phyloP scores from a whole-genome alignment of 2,888 invertebrate species.

The Lymantria monacha region DNA sequence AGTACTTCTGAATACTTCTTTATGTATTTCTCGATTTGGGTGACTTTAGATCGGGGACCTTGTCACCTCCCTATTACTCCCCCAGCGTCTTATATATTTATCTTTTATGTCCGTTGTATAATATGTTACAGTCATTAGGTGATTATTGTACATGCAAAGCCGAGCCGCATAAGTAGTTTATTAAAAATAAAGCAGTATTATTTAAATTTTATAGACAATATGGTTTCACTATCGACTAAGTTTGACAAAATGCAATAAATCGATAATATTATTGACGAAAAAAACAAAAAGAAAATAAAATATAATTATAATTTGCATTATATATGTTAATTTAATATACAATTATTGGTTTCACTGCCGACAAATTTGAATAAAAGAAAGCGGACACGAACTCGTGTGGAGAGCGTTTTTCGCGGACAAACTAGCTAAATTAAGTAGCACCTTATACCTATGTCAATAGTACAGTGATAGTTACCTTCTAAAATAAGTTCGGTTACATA shows the following conservation, averaged over 20 bases:
- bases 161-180: too few relatives aligned
- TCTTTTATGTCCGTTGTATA: too few relatives aligned
- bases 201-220: background rate
- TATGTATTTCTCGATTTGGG: too few relatives aligned
- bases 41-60: too few relatives aligned
- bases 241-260: slow-evolving; percentile 5
- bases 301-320: slow-evolving; percentile 36
- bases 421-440: slow-evolving; percentile 29
- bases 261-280: slow-evolving; percentile 16
- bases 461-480: slow-evolving; percentile 11
- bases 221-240: background rate
- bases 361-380: slow-evolving; percentile 60
- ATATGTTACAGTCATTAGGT: too few relatives aligned
- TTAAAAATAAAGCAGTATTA: background rate
- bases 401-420: slow-evolving; percentile 40
- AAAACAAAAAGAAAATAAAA: slow-evolving; percentile 18
- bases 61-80: too few relatives aligned
- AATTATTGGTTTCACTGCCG: slow-evolving; percentile 49
- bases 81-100: too few relatives aligned
- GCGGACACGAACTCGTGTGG: slow-evolving; percentile 37
- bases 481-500: slow-evolving; percentile 29
- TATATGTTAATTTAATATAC: slow-evolving; percentile 43
- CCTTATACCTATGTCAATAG: slow-evolving; percentile 14
- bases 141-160: too few relatives aligned
- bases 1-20: too few relatives aligned